These are phyloP conservation scores for Oncorhynchus tshawytscha DNA, from an alignment of 2,113 vertebrate species.

Conservation along the genomic window DNA sequence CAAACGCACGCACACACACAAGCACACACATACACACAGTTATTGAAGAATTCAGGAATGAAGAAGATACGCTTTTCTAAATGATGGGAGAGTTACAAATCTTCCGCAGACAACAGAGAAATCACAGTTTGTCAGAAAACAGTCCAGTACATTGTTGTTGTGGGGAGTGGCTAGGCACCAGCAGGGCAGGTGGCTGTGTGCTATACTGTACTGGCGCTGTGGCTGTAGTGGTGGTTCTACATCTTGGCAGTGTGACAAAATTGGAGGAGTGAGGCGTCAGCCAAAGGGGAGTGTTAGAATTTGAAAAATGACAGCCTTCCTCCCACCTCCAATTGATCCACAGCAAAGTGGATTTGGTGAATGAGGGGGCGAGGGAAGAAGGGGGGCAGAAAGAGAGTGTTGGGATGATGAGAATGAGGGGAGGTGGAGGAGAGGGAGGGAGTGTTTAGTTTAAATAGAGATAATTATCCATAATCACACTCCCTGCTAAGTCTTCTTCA, in stretches of 20 bases:
- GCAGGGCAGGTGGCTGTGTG: constrained; percentile 32
- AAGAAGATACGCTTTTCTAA: too few species aligned
- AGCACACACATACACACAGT: too few species aligned
- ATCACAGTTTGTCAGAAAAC: constrained; percentile 11
- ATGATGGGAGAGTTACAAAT: background rate
- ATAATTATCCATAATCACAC: constrained; percentile 85
- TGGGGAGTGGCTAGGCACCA: constrained; percentile 19
- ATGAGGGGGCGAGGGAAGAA: constrained; percentile 24
- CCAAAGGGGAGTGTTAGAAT: constrained; percentile 90
- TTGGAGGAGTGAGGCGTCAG: constrained; percentile 78
- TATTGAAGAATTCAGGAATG: too few species aligned
- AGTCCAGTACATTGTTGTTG: too few species aligned
- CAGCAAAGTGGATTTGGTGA: constrained; percentile 13
- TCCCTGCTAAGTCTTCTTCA: constrained; percentile 49
- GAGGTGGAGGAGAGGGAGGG: constrained; percentile 8
- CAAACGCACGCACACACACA: background rate
- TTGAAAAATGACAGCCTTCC: constrained; percentile 38
- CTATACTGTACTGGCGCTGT: constrained; percentile 32
- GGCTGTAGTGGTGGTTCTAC: constrained; percentile 7
- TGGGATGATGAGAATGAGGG: too few species aligned
- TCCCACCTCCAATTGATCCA: constrained; percentile 30
- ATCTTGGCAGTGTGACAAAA: constrained; percentile 52
- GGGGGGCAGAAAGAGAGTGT: too few species aligned
- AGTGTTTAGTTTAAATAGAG: constrained; percentile 83
- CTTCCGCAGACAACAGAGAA: constrained; percentile 1